Evolutionary conservation across 2,113 vertebrate genomes (phyloP), one percentile per base, ranked within the genome.

Genomic region (Halcyon senegalensis): DNA sequence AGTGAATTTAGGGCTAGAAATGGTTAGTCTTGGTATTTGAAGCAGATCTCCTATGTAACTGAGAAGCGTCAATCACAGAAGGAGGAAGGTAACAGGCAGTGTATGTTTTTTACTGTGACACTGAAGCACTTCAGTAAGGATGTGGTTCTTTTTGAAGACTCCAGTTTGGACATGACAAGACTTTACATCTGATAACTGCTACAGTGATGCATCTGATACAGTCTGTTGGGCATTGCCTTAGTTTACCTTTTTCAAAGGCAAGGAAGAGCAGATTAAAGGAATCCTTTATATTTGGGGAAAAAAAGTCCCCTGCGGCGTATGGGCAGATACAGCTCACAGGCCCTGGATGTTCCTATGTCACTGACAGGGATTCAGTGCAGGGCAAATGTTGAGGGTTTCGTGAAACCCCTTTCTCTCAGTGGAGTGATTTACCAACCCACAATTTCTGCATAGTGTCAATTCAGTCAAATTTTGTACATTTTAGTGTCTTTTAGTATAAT

Each of bases 231-330:
- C 51, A 18, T 21, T 69, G 37, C 46, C 82, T 93, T 80, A 66
- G 73, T 89, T 95, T 93, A 67, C 37, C 5, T 43, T 84, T 85
- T 88, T 70, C 35, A 55, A 63, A 80, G 84, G 51, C 67, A 70
- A 72, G 55, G 24, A 84, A 31, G n/a, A 68, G 39, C 3, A 5
- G 21, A 41, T 72, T 67, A 56, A 89, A 92, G 60, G 59, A 46
- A 43, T 86, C 30, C 16, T 9, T 28, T 76, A 4, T 23, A 33
- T 75, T 18, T 90, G 17, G 12, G 17, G 19, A 55, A 43, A 81
- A 81, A 28, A 68, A 55, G 28, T 69, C 24, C 30, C 12, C 1
- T 75, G 43, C 89, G 72, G 35, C 0, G 0, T 27, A 1, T 41
- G 43, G 41, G 48, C 21, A 59, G 21, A 12, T 44, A 27, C 0